Base-by-base conservation (phyloP, 2,888 invertebrate species). In the Meteorus cinctellus region DNA sequence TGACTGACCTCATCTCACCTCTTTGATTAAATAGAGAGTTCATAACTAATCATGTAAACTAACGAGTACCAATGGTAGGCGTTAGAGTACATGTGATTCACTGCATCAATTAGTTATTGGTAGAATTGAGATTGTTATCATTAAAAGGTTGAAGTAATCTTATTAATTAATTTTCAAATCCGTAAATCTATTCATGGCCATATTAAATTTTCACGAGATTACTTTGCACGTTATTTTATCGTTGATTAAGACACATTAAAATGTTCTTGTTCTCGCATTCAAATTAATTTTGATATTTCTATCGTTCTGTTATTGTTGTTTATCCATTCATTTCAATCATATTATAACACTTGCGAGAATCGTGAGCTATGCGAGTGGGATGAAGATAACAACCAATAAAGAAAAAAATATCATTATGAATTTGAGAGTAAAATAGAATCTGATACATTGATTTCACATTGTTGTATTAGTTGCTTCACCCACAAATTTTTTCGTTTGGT, bases 101-200 rank as follows among this genome's bases (percentile, higher is more conserved):
- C n/a, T 48, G n/a, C 48, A n/a, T 48, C 48, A 48, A n/a, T 48
- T n/a, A n/a, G 24, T 4, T 4, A 55, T 55, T 24, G 19, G 19
- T 55, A 19, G 19, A 24, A 8, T 55, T 55, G 19, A 19, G 55
- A 55, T 24, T 19, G n/a, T 55, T 19, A 55, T 55, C 8, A 48
- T n/a, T 48, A 48, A 55, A 19, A 24, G 19, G 19, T 19, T 19
- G 5, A 55, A 55, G 4, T 19, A 55, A 55, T 55, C 55, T 24
- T 19, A 55, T 55, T 24, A 55, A 55, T 55, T 48, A 10, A 48
- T 48, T 19, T 8, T 55, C 55, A 55, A 55, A 55, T 55, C 55
- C 55, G 24, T 55, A 55, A 5, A 55, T 19, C 8, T 19, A n/a
- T 48, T 48, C n/a, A 4, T 48, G n/a, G 48, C n/a, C 48, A 48